Percentiles rank a stretch among this genome's conserved stretches.
These are phyloP conservation scores for Litoditis marina DNA, from an alignment of 2,888 invertebrate species.

Conservation along the genomic window DNA sequence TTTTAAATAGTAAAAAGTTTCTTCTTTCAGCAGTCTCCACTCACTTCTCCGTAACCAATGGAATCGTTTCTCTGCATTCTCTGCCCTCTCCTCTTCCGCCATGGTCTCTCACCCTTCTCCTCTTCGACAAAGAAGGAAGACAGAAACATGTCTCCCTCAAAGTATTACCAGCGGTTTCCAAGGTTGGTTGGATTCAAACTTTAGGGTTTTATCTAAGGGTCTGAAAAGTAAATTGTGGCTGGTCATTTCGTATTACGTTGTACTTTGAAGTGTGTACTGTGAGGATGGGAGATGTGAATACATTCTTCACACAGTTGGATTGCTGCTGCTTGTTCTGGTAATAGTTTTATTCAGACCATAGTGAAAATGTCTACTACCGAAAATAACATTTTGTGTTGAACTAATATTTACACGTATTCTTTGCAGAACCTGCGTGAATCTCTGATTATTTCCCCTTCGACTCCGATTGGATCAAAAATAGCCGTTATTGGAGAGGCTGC, in stretches of 20 bases:
- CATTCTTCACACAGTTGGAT: background rate
- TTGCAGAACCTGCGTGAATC: slow-evolving; percentile 13
- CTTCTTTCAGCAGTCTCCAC: slow-evolving; percentile 31
- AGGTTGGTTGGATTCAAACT: slow-evolving; percentile 6
- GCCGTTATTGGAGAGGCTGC: slow-evolving; percentile 10
- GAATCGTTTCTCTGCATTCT: slow-evolving; percentile 28
- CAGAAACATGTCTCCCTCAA: slow-evolving; percentile 26
- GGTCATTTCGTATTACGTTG: no score
- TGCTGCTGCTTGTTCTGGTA: no score
- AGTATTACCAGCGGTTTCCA: slow-evolving; percentile 16
- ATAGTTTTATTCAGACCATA: no score
- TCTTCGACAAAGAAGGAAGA: slow-evolving; percentile 27
- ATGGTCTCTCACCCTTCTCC: slow-evolving; percentile 25
- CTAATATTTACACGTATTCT: no score
- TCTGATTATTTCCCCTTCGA: slow-evolving; percentile 5
- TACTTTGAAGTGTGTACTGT: no score
- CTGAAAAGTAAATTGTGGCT: no score
- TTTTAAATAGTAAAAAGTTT: slow-evolving; percentile 5
- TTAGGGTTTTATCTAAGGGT: no score
- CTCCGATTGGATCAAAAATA: slow-evolving; percentile 27
- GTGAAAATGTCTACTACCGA: no score
- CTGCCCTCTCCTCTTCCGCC: slow-evolving; percentile 26
- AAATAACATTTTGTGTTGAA: no score
- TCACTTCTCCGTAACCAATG: slow-evolving; percentile 33
- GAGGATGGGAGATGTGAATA: background rate